Percentiles rank a stretch among this genome's conserved stretches.
Evolutionary conservation across 2,888 invertebrate genomes (phyloP).

Genomic region (Pandemis cinnamomeana): DNA sequence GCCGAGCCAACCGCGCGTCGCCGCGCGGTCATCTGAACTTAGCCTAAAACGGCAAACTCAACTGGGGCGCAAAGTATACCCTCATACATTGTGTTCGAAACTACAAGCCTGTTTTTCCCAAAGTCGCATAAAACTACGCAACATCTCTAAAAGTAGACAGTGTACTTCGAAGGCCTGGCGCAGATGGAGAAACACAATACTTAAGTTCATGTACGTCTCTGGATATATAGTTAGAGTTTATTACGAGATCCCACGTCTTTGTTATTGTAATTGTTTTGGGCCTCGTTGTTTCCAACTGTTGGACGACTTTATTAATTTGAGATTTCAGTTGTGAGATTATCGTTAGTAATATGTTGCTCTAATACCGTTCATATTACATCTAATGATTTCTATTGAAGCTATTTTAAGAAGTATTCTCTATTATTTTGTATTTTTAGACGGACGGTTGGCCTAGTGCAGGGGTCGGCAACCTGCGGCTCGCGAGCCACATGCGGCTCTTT

Average conservation of each 20-base stretch:
- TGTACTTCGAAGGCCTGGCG: background rate
- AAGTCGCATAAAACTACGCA: conserved; percentile 19
- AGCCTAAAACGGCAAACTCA: too few species aligned
- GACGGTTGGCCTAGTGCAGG: too few species aligned
- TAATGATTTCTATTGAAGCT: too few species aligned
- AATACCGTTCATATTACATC: too few species aligned
- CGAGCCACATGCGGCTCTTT: too few species aligned
- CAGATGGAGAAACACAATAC: conserved; percentile 26
- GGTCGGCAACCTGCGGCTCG: too few species aligned
- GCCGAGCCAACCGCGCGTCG: too few species aligned
- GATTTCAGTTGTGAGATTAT: background rate
- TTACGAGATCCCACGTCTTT: conserved; percentile 15
- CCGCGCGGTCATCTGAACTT: too few species aligned
- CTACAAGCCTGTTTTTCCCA: conserved; percentile 11
- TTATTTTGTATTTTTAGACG: too few species aligned
- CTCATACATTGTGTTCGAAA: background rate
- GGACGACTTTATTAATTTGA: conserved; percentile 12
- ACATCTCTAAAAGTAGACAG: conserved; percentile 15
- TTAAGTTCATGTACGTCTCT: background rate
- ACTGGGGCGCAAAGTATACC: conserved; percentile 2
- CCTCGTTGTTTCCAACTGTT: background rate
- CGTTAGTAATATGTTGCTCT: background rate
- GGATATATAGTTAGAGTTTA: conserved; percentile 15
- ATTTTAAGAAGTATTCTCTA: too few species aligned
- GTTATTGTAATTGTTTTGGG: conserved; percentile 29